Evolutionary conservation across 2,113 vertebrate genomes (phyloP), one percentile per base, ranked within the genome.

Genomic region (Corythaixoides concolor): DNA sequence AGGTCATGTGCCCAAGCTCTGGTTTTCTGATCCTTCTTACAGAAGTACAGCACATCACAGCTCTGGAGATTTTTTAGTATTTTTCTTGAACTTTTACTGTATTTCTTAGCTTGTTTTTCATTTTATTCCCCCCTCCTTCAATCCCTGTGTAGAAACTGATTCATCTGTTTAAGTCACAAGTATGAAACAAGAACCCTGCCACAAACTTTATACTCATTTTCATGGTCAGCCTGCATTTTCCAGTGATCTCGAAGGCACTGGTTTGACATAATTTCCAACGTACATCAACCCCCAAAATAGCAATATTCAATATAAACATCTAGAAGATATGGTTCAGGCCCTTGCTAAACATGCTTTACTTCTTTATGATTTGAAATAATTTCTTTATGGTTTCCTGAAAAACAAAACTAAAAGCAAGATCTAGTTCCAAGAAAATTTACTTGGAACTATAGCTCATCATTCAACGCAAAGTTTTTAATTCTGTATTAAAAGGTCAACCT

Each of bases 1-100:
- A 82, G 94, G 81, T 79, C 91, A 91, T 79, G 84, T 66, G 84
- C 93, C n/a, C 81, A 62, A 83, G 85, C 66, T 92, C 90, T 58
- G 23, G 62, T 67, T 67, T 89, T 91, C 69, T 89, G 53, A 96
- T 78, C 80, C 80, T 85, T 78, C 86, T 87, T 76, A 89, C 35
- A 53, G 21, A 49, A 88, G 69, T 50, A 75, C 21, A 78, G 73
- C 79, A 92, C 32, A 68, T 27, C 39, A 58, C 3, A 0, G 67
- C 72, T 77, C 58, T 87, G 43, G 84, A 89, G 68, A 85, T 72
- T 93, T 69, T 64, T 4, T 33, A 72, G 21, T 21, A 21, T 18
- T 89, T 92, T 64, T 45, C 76, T 1, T 6, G 35, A 88, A 64
- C 13, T 90, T 85, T 15, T 55, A 43, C 63, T 85, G 0, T 6